phyloP scores from a whole-genome alignment of 2,797 vertebrate genomes.

The Moxostoma hubbsi region DNA sequence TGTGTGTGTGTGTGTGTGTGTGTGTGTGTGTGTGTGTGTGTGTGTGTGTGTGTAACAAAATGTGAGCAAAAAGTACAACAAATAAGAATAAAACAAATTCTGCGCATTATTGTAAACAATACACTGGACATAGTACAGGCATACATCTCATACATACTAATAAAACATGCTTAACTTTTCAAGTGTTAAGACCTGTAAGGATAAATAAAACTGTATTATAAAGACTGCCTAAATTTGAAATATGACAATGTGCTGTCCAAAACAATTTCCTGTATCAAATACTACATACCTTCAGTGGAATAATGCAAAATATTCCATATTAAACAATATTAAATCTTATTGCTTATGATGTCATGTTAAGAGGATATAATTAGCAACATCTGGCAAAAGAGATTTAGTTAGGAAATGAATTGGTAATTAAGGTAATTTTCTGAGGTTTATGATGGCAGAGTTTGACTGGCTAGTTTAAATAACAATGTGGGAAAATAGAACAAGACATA shows the following conservation, averaged over 20 bases:
- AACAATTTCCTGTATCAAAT: no score
- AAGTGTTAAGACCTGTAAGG: background rate
- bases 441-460: background rate
- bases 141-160: background rate
- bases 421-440: background rate
- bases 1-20: background rate
- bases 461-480: slow-evolving; percentile 27
- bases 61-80: background rate
- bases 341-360: background rate
- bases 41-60: no score
- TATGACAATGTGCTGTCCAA: background rate
- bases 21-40: background rate
- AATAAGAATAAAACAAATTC: background rate
- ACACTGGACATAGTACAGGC: background rate
- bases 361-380: slow-evolving; percentile 2
- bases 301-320: no score
- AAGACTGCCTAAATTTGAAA: background rate
- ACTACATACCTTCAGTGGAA: no score
- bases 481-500: slow-evolving; percentile 7
- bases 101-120: background rate
- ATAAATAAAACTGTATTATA: background rate
- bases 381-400: background rate
- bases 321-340: no score
- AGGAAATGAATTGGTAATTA: background rate
- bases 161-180: no score